phyloP scores from a whole-genome alignment of 2,888 invertebrate species.

The Ctenicera cuprea region DNA sequence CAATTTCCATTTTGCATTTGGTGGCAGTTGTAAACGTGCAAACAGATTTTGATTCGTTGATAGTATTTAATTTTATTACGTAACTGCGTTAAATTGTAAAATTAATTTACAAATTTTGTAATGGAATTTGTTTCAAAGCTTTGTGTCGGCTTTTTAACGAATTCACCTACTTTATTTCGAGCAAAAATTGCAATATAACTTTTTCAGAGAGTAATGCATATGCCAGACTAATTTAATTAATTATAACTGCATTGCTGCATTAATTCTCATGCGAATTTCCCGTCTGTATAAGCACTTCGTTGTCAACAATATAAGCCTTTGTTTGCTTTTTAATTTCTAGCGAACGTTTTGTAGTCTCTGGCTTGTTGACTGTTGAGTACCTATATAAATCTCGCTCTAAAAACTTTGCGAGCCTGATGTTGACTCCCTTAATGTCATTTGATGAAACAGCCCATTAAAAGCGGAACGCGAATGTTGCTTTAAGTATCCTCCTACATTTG shows the following conservation, averaged over 20 bases:
- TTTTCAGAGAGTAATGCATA: background rate
- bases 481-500: background rate
- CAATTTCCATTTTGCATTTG: no score
- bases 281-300: background rate
- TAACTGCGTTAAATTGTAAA: no score
- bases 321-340: constrained; percentile 1
- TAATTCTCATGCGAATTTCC: background rate
- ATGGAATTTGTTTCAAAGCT: no score
- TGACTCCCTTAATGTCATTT: background rate
- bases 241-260: constrained; percentile 1
- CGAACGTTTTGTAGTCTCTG: no score
- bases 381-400: constrained; percentile 1
- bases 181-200: no score
- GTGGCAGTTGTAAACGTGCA: no score
- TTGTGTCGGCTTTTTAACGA: no score
- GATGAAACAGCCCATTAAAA: constrained; percentile 16
- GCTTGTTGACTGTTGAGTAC: no score
- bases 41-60: no score
- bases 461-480: background rate
- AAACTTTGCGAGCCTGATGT: background rate
- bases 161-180: no score
- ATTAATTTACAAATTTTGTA: no score
- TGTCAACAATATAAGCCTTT: constrained; percentile 1
- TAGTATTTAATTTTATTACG: no score
- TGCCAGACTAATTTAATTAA: background rate